Evolutionary conservation across 2,888 invertebrate species (phyloP).

Genomic region (Phragmatobia fuliginosa): DNA sequence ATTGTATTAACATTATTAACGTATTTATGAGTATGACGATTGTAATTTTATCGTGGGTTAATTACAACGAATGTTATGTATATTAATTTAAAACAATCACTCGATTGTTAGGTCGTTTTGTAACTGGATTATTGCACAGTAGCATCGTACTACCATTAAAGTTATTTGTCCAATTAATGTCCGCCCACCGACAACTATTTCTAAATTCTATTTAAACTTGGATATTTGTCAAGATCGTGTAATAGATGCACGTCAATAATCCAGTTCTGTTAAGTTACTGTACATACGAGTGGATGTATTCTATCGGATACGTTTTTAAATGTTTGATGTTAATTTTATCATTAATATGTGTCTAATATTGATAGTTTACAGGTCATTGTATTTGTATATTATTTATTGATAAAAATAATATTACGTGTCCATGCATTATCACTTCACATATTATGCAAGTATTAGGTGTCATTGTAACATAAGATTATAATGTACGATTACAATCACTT

Average conservation of each 20-base stretch:
- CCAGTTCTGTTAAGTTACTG: slow-evolving; percentile 36
- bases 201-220: neutral
- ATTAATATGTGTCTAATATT: slow-evolving; percentile 27
- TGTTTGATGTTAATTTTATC: slow-evolving; percentile 55
- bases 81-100: slow-evolving; percentile 29
- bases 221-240: neutral
- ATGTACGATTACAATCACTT: slow-evolving; percentile 13
- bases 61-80: slow-evolving; percentile 74
- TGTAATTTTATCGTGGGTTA: slow-evolving; percentile 69
- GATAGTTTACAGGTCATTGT: slow-evolving; percentile 21
- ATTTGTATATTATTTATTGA: slow-evolving; percentile 19
- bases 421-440: slow-evolving; percentile 15
- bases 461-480: slow-evolving; percentile 23
- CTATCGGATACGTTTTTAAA: slow-evolving; percentile 33
- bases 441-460: slow-evolving; percentile 31
- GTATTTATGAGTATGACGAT: slow-evolving; percentile 40
- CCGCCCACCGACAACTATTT: slow-evolving; percentile 10
- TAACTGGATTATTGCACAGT: slow-evolving; percentile 42
- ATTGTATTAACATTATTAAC: slow-evolving; percentile 45
- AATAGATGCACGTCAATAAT: slow-evolving; percentile 8
- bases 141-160: slow-evolving; percentile 5
- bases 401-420: slow-evolving; percentile 25
- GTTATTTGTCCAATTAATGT: slow-evolving; percentile 6
- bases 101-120: slow-evolving; percentile 26
- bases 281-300: slow-evolving; percentile 8